Evolutionary conservation across 2,113 vertebrate genomes (phyloP).

Genomic region (Arenaria interpres): DNA sequence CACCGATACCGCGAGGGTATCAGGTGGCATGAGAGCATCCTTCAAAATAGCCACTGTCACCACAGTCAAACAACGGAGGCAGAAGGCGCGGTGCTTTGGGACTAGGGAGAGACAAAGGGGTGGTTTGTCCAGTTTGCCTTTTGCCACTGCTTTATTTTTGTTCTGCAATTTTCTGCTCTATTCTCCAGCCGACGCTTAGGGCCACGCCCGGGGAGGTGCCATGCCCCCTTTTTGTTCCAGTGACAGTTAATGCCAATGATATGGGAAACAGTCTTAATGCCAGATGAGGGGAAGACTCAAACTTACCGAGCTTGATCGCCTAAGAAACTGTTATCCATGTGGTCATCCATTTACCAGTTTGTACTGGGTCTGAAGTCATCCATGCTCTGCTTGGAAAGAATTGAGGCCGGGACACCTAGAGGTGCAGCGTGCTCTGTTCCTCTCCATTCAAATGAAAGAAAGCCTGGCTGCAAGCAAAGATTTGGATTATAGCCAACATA

Average conservation of each 20-base stretch:
- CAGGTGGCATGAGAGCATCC: neutral
- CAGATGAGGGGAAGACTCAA: neutral
- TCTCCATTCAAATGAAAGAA: neutral
- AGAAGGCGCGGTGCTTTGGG: neutral
- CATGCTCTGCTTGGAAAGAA: neutral
- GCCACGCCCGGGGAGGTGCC: accelerated
- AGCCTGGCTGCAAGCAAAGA: neutral
- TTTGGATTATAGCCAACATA: neutral
- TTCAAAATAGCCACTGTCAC: neutral
- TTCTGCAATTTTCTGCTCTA: neutral
- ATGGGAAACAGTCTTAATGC: neutral
- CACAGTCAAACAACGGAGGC: neutral
- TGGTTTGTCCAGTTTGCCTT: neutral
- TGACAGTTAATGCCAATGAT: accelerated
- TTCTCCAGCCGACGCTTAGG: neutral
- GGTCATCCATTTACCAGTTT: neutral
- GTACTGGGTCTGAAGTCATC: neutral
- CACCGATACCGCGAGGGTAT: accelerated
- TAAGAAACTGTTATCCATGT: accelerated
- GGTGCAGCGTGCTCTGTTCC: neutral
- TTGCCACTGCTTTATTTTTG: neutral
- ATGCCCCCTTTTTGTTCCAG: neutral
- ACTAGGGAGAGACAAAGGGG: neutral
- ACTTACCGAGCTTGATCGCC: neutral
- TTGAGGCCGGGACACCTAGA: neutral